phyloP scores from a whole-genome alignment of 2,113 vertebrate species.

The Actenoides lindsayi region DNA sequence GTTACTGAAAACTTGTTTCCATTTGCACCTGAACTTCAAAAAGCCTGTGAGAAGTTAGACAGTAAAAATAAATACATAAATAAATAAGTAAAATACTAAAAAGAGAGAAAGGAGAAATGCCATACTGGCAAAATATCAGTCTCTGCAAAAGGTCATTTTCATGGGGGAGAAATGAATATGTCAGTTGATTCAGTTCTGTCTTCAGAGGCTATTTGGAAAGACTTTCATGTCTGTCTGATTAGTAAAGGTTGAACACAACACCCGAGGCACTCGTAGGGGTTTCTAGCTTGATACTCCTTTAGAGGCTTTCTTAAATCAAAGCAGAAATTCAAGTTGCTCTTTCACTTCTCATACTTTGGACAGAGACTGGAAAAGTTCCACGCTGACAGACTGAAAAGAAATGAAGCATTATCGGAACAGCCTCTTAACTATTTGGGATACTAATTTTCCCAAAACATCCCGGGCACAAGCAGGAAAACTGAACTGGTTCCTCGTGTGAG shows the following conservation, averaged over 20 bases:
- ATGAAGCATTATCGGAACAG: not conserved
- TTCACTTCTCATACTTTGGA: not conserved
- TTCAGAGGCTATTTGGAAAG: constrained; percentile 43
- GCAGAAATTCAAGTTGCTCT: not conserved
- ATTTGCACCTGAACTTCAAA: constrained; percentile 2
- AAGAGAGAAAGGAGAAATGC: not conserved
- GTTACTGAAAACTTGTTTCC: not conserved
- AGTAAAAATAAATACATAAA: not conserved
- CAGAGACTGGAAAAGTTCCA: not conserved
- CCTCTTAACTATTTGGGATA: not conserved
- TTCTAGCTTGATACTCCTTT: not conserved
- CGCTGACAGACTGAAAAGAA: not conserved
- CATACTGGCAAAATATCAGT: not conserved
- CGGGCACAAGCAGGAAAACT: not conserved
- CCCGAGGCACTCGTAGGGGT: not conserved
- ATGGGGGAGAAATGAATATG: not conserved
- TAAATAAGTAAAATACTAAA: too few species aligned
- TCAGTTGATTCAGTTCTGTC: not conserved
- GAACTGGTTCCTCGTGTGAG: not conserved
- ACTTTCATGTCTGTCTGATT: constrained; percentile 35
- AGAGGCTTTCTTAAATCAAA: not conserved
- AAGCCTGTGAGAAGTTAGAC: not conserved
- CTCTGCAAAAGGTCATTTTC: not conserved
- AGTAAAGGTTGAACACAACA: not conserved
- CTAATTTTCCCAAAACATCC: not conserved